Evolutionary conservation across 2,113 vertebrate species (phyloP), one percentile per base, ranked within the genome.

Genomic region (Lepus timidus): DNA sequence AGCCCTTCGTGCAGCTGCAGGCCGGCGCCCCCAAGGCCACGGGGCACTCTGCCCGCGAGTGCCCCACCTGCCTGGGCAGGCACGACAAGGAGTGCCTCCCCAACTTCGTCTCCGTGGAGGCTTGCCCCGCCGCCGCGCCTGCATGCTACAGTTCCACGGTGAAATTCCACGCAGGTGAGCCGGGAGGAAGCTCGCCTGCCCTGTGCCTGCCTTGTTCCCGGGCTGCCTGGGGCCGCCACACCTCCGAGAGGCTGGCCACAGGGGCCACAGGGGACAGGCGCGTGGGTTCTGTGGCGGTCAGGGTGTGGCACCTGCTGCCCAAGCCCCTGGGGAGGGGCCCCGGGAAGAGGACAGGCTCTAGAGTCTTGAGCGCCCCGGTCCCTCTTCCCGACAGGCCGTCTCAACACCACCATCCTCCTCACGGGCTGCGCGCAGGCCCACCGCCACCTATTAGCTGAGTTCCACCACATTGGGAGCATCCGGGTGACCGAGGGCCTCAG

Each of bases 391-490:
- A 9, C 58, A 97, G 97, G 97, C 9, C 6, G 3, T 55, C 95
- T 97, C 68, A 97, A 97, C 55, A 94, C 90, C 31, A 97, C 96
- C 52, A 88, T 97, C n/a, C 95, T 97, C 36, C 61, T 97, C 61
- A 95, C 96, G 96, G 96, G 96, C 82, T 97, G 97, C 88, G 64
- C 91, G 62, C 62, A 4, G 70, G 67, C 62, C 13, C 17, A 92
- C 4, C 19, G 36, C 2, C 85, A 4, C 33, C 19, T 96, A 33
- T 88, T 97, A 68, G 14, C 31, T 52, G 2, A 96, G 22, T 92
- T 94, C 88, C 88, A 85, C 61, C 58, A 70, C n/a, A 88, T 97
- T 52, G 96, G 96, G 44, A 96, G 90, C 82, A 96, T 97, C 73
- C 80, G 13, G 90, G 96, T 96, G 68, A 93, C 61, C 4, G 97